A percentile compares a stretch with the other conserved stretches of the same genome.
Conservation (phyloP, 2,113 vertebrate genomes). For the Catharus bicknelli region DNA sequence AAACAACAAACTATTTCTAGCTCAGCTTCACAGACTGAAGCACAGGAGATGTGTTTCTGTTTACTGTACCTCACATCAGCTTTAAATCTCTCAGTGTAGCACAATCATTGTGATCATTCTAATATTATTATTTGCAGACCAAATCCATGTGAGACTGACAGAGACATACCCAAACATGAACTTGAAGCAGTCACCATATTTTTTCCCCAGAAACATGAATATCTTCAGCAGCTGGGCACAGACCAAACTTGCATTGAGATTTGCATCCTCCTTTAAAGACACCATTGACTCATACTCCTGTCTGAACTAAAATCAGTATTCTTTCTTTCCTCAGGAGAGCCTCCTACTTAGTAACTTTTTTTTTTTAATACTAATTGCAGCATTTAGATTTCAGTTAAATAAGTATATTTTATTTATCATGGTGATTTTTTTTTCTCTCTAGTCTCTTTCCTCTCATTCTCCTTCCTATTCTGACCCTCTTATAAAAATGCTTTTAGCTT, state of each 20-base stretch:
- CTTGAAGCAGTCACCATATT: not conserved
- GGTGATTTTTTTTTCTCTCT: not conserved
- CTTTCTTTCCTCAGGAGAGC: not conserved
- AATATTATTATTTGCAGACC: not conserved
- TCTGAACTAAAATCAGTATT: not conserved
- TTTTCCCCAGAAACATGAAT: fast-evolving
- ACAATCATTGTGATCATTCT: not conserved
- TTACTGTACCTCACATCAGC: not conserved
- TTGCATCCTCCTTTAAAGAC: not conserved
- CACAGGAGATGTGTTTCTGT: not conserved
- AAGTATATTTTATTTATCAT: not conserved
- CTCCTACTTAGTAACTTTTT: not conserved
- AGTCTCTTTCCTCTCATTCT: not conserved
- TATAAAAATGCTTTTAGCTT: not conserved
- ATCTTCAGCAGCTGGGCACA: not conserved
- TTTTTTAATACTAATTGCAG: not conserved
- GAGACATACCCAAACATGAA: not conserved
- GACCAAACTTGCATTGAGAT: not conserved
- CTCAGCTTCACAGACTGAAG: not conserved
- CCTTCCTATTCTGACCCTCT: not conserved
- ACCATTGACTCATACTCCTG: not conserved
- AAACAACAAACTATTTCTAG: not conserved
- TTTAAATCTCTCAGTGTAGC: not conserved
- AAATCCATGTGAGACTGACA: not conserved
- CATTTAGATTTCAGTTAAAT: not conserved